Base-by-base conservation (phyloP, 2,888 invertebrate genomes). In the Ormyrus rosae region DNA sequence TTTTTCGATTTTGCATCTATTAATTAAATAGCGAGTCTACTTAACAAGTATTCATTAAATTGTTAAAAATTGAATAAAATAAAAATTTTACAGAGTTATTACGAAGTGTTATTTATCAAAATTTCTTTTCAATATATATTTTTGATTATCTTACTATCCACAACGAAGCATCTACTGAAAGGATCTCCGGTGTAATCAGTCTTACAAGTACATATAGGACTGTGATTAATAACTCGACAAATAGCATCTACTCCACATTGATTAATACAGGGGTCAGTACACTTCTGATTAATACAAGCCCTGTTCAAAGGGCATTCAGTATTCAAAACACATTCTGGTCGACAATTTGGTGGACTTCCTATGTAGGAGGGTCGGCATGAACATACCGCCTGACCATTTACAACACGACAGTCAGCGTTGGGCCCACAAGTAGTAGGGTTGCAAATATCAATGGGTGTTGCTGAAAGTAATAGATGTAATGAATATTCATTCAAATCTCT, bases 191-290 rank as follows among this genome's bases (percentile, higher is more conserved):
- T 94, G 86, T 93, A 95, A 56, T 94, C 94, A 83, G 88, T 90
- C 61, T 92, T 92, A 87, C 96, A 96, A 75, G 93, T 93, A 88
- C 96, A 96, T 83, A 95, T 93, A 0, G 96, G 96, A 83, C 94
- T 94, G 88, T 96, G 96, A 86, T 95, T 95, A 61, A 94, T 92
- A 3, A 96, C 95, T 88, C 93, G 93, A 86, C 96, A 96, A 83
- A 93, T 92, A 6, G 96, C 94, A 85, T 94, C 94, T 73, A 93
- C 91, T 63, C 94, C 94, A 85, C 94, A 94, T 4, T 92, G 91
- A 58, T 92, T 92, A 0, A 92, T 91, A 82, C 93, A 93, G 5
- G 93, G 93, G 83, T 92, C 91, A 5, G 89, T 86, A 84, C 93
- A 93, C 86, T 92, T 92, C 83, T 92, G 91, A 80, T 92, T 92